Percentiles rank a stretch among this genome's conserved stretches.
Evolutionary conservation across 1,140 invertebrate species (phyloP).

Genomic region (Saccostrea glomerata): DNA sequence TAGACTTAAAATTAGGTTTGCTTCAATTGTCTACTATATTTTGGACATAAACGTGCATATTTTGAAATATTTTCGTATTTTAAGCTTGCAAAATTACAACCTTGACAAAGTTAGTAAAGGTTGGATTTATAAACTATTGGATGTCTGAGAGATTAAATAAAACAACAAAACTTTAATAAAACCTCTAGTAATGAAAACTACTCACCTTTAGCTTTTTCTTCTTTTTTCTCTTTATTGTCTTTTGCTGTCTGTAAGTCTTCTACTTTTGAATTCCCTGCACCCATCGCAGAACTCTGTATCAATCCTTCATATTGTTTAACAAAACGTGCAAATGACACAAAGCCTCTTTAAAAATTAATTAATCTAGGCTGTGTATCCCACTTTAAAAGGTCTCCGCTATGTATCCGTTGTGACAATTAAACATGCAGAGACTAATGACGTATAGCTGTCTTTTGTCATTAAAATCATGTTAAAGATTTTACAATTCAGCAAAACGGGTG

Average conservation of each 20-base stretch:
- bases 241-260: not conserved
- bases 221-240: slow-evolving; percentile 10
- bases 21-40: no score
- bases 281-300: not conserved
- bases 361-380: not conserved
- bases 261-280: slow-evolving; percentile 31
- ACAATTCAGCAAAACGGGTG: not conserved
- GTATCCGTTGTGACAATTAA: not conserved
- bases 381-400: not conserved
- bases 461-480: not conserved
- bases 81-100: no score
- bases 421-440: not conserved
- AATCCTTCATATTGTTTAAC: not conserved
- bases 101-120: no score
- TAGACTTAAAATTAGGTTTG: no score
- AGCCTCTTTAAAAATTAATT: slow-evolving; percentile 13
- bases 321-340: not conserved
- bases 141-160: not conserved
- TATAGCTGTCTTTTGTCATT: not conserved
- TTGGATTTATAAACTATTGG: no score
- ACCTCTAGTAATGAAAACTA: not conserved
- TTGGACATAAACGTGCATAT: no score
- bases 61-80: no score
- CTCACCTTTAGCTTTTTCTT: not conserved
- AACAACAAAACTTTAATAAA: not conserved